These are phyloP conservation scores for Thereva nobilitata DNA, from an alignment of 2,888 invertebrate species.

Conservation along the genomic window DNA sequence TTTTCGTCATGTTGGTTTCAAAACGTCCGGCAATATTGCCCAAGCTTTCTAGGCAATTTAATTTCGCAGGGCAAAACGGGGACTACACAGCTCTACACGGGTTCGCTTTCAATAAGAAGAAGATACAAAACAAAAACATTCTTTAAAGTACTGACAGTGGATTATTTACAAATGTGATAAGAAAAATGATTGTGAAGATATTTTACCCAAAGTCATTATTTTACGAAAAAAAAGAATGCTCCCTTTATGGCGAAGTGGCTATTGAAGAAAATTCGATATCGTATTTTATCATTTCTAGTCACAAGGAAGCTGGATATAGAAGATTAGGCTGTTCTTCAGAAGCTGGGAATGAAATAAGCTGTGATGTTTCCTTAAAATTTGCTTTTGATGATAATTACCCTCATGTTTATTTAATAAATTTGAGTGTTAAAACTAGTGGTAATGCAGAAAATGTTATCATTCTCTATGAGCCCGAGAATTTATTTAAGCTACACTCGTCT, in stretches of 20 bases:
- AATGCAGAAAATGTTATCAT: slow-evolving; percentile 30
- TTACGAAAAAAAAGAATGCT: slow-evolving; percentile 46
- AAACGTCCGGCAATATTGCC: too few relatives aligned
- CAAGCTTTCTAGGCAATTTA: too few relatives aligned
- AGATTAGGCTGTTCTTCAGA: slow-evolving; percentile 33
- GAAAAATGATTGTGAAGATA: slow-evolving; percentile 52
- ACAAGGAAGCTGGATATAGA: slow-evolving; percentile 43
- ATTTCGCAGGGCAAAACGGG: too few relatives aligned
- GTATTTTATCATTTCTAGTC: slow-evolving; percentile 50
- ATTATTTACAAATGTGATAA: slow-evolving; percentile 40
- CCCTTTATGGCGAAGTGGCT: slow-evolving; percentile 54
- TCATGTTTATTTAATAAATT: slow-evolving; percentile 49
- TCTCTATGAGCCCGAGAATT: slow-evolving; percentile 24
- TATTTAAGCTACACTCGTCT: too few relatives aligned
- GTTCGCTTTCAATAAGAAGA: too few relatives aligned
- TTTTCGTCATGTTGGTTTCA: too few relatives aligned
- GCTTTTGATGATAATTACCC: slow-evolving; percentile 47
- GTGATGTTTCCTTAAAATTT: slow-evolving; percentile 47
- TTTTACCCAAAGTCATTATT: slow-evolving; percentile 52
- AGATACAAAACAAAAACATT: too few relatives aligned
- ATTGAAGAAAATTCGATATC: slow-evolving; percentile 53
- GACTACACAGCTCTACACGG: too few relatives aligned
- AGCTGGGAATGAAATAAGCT: slow-evolving; percentile 42
- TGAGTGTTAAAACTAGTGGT: slow-evolving; percentile 49
- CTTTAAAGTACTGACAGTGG: too few relatives aligned